phyloP scores from a whole-genome alignment of 1,140 invertebrate genomes.

The Drosophila varians region DNA sequence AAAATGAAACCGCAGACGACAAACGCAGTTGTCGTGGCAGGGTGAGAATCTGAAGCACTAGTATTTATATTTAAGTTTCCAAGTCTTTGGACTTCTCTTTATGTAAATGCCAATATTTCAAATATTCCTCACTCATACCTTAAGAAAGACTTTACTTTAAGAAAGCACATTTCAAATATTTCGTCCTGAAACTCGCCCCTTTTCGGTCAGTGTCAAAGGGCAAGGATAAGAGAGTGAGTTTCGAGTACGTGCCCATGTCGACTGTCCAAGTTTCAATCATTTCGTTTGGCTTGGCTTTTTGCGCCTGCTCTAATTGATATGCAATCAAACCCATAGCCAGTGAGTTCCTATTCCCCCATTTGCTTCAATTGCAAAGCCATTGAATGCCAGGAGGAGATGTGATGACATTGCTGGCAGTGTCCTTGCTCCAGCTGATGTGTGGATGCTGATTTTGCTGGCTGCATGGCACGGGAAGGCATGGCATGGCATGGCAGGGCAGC shows the following conservation, averaged over 20 bases:
- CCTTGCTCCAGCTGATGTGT: conserved; percentile 15
- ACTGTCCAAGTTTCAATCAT: conserved; percentile 77
- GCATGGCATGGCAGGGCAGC: too few species aligned
- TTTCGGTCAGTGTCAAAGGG: conserved; percentile 8
- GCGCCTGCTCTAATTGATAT: conserved; percentile 80
- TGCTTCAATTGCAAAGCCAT: conserved; percentile 70
- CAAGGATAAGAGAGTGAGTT: conserved; percentile 2
- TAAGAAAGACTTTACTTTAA: too few species aligned
- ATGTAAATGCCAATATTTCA: too few species aligned
- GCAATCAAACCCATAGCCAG: conserved; percentile 70
- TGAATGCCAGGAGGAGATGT: conserved; percentile 33
- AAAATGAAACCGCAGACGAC: conserved; percentile 65
- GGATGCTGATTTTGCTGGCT: conserved; percentile 27
- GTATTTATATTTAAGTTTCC: too few species aligned
- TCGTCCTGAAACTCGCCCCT: not conserved
- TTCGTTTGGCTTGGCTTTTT: conserved; percentile 79
- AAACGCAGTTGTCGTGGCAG: conserved; percentile 21
- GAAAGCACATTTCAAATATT: too few species aligned
- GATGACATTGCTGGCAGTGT: conserved; percentile 30
- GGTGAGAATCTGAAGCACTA: not conserved
- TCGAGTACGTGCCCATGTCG: conserved; percentile 52
- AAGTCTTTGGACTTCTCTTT: too few species aligned
- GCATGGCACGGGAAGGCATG: too few species aligned
- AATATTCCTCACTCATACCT: too few species aligned
- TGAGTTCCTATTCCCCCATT: conserved; percentile 29